Conservation (phyloP, 2,113 vertebrate species). For the Psittacara wagleri region DNA sequence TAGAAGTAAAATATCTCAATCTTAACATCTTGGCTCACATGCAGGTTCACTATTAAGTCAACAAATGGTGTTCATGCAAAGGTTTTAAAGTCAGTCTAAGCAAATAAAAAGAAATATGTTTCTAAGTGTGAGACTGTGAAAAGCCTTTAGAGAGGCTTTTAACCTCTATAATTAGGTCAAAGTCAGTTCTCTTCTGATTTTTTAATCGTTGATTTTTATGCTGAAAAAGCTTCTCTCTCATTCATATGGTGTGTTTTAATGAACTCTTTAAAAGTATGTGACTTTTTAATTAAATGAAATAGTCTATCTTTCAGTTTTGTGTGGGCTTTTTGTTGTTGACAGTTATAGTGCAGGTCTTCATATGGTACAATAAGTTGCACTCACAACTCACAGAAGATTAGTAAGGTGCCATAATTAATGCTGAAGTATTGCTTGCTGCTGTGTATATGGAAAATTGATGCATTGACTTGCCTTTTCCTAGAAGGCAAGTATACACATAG, state of each 20-base stretch:
- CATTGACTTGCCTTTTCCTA: not conserved
- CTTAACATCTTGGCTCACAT: not conserved
- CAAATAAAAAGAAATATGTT: not conserved
- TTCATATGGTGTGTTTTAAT: not conserved
- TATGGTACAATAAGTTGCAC: not conserved
- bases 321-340: not conserved
- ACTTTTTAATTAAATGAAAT: not conserved
- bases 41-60: not conserved
- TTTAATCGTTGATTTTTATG: not conserved
- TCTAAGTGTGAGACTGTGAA: not conserved
- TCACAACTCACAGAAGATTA: not conserved
- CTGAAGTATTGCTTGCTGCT: not conserved
- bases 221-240: not conserved
- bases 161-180: not conserved
- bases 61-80: not conserved
- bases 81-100: not conserved
- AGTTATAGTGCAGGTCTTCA: not conserved
- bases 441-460: not conserved
- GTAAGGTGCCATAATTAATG: not conserved
- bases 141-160: not conserved
- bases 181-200: not conserved
- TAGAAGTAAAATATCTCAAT: not conserved
- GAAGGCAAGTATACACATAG: not conserved
- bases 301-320: not conserved
- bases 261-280: not conserved